Evolutionary conservation across 2,797 vertebrate species (phyloP), one percentile per base, ranked within the genome.

Genomic region (Schizothorax lantsangensis): DNA sequence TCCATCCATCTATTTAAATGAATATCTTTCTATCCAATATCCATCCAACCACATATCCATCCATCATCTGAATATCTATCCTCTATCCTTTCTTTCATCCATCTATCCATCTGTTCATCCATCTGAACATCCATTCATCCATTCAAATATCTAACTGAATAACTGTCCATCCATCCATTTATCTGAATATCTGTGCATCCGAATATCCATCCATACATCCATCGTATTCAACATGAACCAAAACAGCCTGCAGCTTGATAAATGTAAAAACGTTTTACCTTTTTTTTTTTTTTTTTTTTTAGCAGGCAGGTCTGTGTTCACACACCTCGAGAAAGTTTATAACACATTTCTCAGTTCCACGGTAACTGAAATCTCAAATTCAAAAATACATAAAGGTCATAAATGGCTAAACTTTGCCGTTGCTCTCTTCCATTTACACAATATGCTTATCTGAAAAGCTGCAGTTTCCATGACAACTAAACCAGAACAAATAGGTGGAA

Each of bases 381-480:
- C 82, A 88, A 88, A 89, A 90, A 90, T 90, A 89, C 88, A 90
- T 87, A 90, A 89, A 89, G 86, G 88, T 88, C 88, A 89, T 89
- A 89, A 90, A 89, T 89, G 87, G 84, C 84, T 83, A 68, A 90
- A 89, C 88, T 88, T 88, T 77, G 84, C 86, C 21, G 52, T 81
- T 64, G 77, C 84, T 84, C 45, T 47, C 71, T 71, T 86, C 52
- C 86, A 83, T 83, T 90, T 90, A 83, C 59, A 26, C 73, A 78
- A 43, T 47, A 54, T 47, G 66, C 82, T 86, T 74, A 66, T 83
- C 40, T 74, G 40, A 90, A 84, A 85, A 59, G 74, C 86, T 78
- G 79, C 84, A 85, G 86, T 90, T 90, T 83, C 89, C 86, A 90
- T 90, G 88, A 83, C 86, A 85, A 88, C 89, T 72, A 85, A 89